Evolutionary conservation across 2,797 vertebrate genomes (phyloP).

Genomic region (Chaetophractus vellerosus): DNA sequence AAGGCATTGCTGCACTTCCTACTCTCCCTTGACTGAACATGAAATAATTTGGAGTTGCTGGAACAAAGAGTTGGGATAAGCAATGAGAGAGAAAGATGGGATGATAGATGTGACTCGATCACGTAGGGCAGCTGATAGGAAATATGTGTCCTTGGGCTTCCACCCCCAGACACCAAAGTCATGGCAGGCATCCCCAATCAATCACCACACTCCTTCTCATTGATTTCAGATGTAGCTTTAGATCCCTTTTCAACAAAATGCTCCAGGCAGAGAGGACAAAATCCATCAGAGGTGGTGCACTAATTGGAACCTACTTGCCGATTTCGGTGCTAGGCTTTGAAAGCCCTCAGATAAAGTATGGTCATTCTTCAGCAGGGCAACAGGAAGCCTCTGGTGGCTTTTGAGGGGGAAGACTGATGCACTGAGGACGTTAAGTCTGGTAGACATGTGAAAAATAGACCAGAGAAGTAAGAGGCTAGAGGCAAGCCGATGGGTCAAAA

Average conservation of each 20-base stretch:
- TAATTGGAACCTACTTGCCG: slow-evolving; percentile 71
- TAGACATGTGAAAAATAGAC: background rate
- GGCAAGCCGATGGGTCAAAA: background rate
- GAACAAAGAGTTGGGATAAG: background rate
- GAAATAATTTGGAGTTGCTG: background rate
- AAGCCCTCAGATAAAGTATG: background rate
- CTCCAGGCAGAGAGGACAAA: slow-evolving; percentile 20
- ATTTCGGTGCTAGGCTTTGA: slow-evolving; percentile 6
- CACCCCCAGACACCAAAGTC: slow-evolving; percentile 12
- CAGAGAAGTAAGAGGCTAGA: background rate
- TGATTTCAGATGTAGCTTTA: slow-evolving; percentile 74
- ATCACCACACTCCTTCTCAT: slow-evolving; percentile 50
- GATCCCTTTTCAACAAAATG: slow-evolving; percentile 60
- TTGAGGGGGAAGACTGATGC: background rate
- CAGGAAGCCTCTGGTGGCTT: slow-evolving; percentile 9
- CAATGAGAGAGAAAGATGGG: background rate
- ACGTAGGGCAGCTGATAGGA: background rate
- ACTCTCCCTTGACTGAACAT: background rate
- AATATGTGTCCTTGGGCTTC: background rate
- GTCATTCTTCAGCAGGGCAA: slow-evolving; percentile 42
- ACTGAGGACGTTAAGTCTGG: background rate
- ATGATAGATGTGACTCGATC: background rate
- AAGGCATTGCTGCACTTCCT: background rate
- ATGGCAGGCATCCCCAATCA: slow-evolving; percentile 46
- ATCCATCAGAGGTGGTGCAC: slow-evolving; percentile 27